These are phyloP conservation scores for Allenopithecus nigroviridis DNA, from an alignment of 2,797 vertebrate genomes.

Conservation along the genomic window DNA sequence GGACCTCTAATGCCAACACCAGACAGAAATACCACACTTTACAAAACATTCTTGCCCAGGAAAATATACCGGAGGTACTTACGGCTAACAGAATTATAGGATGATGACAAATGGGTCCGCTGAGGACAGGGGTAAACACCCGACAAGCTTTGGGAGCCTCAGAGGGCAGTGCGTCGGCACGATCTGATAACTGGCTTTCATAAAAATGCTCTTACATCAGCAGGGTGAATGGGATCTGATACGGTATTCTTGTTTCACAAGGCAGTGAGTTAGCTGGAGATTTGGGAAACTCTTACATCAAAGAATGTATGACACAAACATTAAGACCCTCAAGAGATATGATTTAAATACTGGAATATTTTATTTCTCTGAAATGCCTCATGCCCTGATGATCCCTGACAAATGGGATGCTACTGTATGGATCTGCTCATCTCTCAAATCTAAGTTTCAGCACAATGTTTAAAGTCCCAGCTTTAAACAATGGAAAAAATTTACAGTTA, in stretches of 20 bases:
- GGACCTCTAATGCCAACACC: not conserved
- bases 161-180: not conserved
- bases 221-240: not conserved
- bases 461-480: not conserved
- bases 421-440: not conserved
- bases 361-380: not conserved
- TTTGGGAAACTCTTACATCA: not conserved
- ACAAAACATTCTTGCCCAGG: not conserved
- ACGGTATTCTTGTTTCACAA: not conserved
- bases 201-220: not conserved
- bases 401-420: not conserved
- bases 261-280: not conserved
- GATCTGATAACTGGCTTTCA: not conserved
- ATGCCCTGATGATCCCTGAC: not conserved
- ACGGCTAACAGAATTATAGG: not conserved
- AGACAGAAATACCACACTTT: not conserved
- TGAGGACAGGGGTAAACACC: not conserved
- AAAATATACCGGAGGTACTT: not conserved
- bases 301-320: not conserved
- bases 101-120: not conserved
- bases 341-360: not conserved
- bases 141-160: not conserved
- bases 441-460: not conserved
- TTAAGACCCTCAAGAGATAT: not conserved
- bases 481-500: not conserved